These are phyloP conservation scores for Ammodytes marinus DNA, from an alignment of 2,113 vertebrate species.

Conservation along the genomic window DNA sequence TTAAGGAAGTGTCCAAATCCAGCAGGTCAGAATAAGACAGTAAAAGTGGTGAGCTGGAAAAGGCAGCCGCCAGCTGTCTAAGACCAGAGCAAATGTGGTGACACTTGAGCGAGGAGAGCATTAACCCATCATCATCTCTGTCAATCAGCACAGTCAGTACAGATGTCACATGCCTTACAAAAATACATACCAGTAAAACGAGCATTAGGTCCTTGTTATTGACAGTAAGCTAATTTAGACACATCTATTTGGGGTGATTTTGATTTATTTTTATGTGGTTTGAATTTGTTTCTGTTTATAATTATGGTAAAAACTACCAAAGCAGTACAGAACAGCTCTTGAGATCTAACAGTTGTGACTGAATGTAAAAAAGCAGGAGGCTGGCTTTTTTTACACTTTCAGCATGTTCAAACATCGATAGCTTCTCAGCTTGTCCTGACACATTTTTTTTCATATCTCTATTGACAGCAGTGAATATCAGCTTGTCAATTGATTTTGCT, in stretches of 20 bases:
- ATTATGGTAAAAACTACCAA: not conserved
- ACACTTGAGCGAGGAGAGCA: slow-evolving; percentile 50
- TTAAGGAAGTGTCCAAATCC: slow-evolving; percentile 15
- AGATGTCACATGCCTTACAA: not conserved
- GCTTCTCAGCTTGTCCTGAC: not conserved
- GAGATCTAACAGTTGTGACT: not conserved
- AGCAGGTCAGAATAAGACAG: not conserved
- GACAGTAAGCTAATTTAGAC: not conserved
- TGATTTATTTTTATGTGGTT: not conserved
- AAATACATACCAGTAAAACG: not conserved
- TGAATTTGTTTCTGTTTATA: not conserved
- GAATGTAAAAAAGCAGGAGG: not conserved
- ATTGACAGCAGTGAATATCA: not conserved
- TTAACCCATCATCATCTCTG: slow-evolving; percentile 33
- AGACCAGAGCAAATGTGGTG: slow-evolving; percentile 60
- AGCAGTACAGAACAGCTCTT: not conserved
- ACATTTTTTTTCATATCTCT: slow-evolving; percentile 1
- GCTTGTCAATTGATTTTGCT: not conserved
- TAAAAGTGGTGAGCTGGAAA: slow-evolving; percentile 28
- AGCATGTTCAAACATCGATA: slow-evolving; percentile 13
- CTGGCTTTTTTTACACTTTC: not conserved
- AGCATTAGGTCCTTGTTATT: not conserved
- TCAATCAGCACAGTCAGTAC: not conserved
- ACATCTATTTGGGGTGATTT: not conserved
- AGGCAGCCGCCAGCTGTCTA: slow-evolving; percentile 65